A percentile compares a stretch with the other conserved stretches of the same genome.
These are phyloP conservation scores for Oreochromis aureus DNA, from an alignment of 2,113 vertebrate genomes.

Conservation along the genomic window DNA sequence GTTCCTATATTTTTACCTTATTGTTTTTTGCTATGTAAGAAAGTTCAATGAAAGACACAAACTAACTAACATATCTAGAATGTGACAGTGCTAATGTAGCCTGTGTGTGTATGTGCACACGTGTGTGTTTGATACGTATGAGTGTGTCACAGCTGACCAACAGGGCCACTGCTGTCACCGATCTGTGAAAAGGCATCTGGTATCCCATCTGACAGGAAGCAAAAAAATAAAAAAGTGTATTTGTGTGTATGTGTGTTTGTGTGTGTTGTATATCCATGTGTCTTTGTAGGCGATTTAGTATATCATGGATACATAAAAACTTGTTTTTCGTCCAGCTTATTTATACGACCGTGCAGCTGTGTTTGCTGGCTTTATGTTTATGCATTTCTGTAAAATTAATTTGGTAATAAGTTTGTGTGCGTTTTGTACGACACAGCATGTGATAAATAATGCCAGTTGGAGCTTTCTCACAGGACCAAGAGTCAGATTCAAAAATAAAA, in stretches of 20 bases:
- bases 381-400: neutral
- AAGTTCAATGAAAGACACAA: neutral
- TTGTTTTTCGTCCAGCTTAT: neutral
- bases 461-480: neutral
- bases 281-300: neutral
- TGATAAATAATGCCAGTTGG: neutral
- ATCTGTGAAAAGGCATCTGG: constrained; percentile 42
- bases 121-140: neutral
- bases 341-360: neutral
- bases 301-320: neutral
- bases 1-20: neutral
- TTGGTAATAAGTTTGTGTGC: neutral
- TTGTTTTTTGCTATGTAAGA: neutral
- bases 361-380: neutral
- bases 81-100: constrained; percentile 12
- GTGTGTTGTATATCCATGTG: neutral
- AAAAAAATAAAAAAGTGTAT: neutral
- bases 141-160: constrained; percentile 40
- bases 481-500: neutral
- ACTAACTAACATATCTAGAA: constrained; percentile 29
- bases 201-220: constrained; percentile 47
- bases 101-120: neutral
- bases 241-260: neutral
- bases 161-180: constrained; percentile 24
- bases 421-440: neutral